Conservation (phyloP, 2,888 invertebrate genomes). For the Melipona beecheii region DNA sequence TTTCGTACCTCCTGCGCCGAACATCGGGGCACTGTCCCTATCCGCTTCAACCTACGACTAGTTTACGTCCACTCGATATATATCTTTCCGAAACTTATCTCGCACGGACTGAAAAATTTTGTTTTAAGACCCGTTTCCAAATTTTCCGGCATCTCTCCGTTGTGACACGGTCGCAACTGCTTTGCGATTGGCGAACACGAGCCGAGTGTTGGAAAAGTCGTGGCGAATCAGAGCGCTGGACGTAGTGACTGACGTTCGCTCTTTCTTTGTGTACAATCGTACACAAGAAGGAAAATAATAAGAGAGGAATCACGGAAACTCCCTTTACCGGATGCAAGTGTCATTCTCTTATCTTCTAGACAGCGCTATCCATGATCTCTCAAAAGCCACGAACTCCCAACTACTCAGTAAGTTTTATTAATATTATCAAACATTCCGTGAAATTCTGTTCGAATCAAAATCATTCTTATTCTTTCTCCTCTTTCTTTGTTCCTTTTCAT, state of each 20-base stretch:
- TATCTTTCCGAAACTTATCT: slow-evolving; percentile 42
- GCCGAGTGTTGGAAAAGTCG: background rate
- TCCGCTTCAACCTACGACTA: slow-evolving; percentile 21
- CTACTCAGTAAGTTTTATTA: slow-evolving; percentile 60
- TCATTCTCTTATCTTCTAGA: slow-evolving; percentile 66
- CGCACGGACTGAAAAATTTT: slow-evolving; percentile 27
- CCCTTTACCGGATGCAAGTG: slow-evolving; percentile 70
- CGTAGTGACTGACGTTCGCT: slow-evolving; percentile 7
- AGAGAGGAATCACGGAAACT: slow-evolving; percentile 62
- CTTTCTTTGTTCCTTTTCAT: background rate
- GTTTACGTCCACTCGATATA: slow-evolving; percentile 33
- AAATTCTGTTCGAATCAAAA: background rate
- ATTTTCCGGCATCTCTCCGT: background rate
- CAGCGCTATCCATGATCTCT: slow-evolving; percentile 69
- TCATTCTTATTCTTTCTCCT: background rate
- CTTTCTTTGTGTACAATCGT: slow-evolving; percentile 39
- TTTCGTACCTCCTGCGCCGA: slow-evolving; percentile 51
- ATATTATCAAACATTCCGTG: slow-evolving; percentile 46
- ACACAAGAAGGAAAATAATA: slow-evolving; percentile 54
- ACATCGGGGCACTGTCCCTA: slow-evolving; percentile 54
- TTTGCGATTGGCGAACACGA: slow-evolving; percentile 10
- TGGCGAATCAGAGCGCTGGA: slow-evolving; percentile 29
- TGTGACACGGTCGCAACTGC: background rate
- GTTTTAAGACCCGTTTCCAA: slow-evolving; percentile 48
- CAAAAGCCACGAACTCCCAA: slow-evolving; percentile 49